Evolutionary conservation across 2,888 invertebrate species (phyloP), one percentile per base, ranked within the genome.

Genomic region (Lasioglossum calceatum): DNA sequence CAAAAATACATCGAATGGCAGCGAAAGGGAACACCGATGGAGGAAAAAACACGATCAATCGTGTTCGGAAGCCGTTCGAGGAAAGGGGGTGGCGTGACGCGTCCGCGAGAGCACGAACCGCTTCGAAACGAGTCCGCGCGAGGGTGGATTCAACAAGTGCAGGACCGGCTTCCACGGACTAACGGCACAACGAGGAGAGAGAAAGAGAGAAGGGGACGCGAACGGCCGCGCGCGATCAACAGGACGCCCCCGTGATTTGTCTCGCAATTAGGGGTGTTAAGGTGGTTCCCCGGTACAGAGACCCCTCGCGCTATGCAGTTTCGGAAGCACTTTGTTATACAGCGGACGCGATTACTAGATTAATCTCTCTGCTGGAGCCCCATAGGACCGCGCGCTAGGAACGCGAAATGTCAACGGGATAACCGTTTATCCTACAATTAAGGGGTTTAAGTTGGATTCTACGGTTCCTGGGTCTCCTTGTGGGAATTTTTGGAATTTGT

Each of bases 121-220:
- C 74, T 61, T 7, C 12, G 82, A 82, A 82, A 44, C 67, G 23
- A 32, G 79, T 10, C 36, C 44, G 73, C 44, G 61, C 80, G 54
- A 78, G 32, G 80, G 78, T 73, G 79, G 84, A 87, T 87, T 87
- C 87, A 87, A 87, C 87, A 87, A 87, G 87, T 87, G 87, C 80
- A 87, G 77, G 73, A 84, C 67, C 77, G 64, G 39, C 32, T 47
- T 74, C 50, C 77, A 78, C 61, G 77, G 74, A 71, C 67, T 39
- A 76, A 81, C 79, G 61, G 61, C 58, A 4, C 14, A 32, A 61
- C 54, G 74, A 27, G 8, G n/a, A 23, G 61, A n/a, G 3, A 54
- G 23, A n/a, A n/a, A 54, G 54, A 54, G n/a, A 54, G 71, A 12
- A 36, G 44, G 72, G 77, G 54, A 3, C 36, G 72, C 54, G 32